Conservation (phyloP, 2,113 vertebrate species). For the Callithrix jacchus region DNA sequence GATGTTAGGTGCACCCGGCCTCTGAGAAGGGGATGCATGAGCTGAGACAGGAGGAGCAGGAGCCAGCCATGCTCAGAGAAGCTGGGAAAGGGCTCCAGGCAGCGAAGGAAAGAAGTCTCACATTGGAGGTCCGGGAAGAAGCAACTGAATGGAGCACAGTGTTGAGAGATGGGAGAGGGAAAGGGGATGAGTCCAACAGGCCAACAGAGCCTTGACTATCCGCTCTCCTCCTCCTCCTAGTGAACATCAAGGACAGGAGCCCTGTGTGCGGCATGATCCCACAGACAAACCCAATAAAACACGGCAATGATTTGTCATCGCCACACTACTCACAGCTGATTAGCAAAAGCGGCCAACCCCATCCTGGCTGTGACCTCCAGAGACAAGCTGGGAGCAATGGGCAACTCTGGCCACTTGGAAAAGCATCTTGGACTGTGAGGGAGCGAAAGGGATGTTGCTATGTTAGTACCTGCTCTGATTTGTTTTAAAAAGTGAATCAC, state of each 20-base stretch:
- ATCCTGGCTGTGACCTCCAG: background rate
- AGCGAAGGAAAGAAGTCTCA: rapidly evolving
- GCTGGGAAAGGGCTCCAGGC: background rate
- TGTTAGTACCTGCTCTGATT: background rate
- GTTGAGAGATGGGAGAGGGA: rapidly evolving
- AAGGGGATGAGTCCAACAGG: rapidly evolving
- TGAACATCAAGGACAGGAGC: background rate
- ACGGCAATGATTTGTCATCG: rapidly evolving
- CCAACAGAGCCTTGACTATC: rapidly evolving
- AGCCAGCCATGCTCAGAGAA: background rate
- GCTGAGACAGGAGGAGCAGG: background rate
- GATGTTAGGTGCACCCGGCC: background rate
- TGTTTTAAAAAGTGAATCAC: slow-evolving; percentile 52
- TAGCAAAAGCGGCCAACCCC: background rate
- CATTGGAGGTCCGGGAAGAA: background rate
- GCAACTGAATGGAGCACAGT: rapidly evolving
- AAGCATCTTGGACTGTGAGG: rapidly evolving
- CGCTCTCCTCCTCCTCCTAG: too few relatives aligned
- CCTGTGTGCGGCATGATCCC: rapidly evolving
- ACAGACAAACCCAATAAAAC: background rate
- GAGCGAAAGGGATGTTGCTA: rapidly evolving
- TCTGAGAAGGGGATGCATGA: background rate
- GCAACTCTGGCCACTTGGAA: background rate
- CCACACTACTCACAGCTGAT: background rate
- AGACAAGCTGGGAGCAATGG: rapidly evolving